These are phyloP conservation scores for Muscicapa comitata DNA, from an alignment of 2,797 vertebrate genomes.

Conservation along the genomic window DNA sequence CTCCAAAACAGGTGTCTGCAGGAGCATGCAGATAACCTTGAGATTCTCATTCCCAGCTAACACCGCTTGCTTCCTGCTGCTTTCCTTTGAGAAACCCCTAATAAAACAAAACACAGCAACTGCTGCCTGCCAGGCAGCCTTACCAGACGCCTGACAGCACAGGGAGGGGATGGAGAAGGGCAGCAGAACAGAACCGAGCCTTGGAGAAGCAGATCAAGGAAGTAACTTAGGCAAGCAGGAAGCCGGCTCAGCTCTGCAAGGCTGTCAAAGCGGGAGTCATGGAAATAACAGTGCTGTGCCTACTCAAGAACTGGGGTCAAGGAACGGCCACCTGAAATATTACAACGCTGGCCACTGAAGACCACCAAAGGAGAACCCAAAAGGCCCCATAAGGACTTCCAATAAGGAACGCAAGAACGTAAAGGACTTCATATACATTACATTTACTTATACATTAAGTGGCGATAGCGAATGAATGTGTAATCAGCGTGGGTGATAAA, in stretches of 20 bases:
- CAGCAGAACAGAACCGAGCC: neutral
- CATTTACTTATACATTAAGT: neutral
- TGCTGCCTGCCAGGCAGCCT: neutral
- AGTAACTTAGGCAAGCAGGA: neutral
- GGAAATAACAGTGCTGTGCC: rapidly evolving
- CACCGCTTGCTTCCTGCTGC: neutral
- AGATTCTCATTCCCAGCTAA: neutral
- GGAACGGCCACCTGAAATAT: neutral
- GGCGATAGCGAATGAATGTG: neutral
- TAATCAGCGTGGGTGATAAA: neutral
- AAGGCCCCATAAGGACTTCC: neutral
- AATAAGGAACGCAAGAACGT: neutral
- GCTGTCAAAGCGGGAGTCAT: neutral
- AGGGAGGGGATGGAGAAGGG: neutral
- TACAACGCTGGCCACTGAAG: neutral
- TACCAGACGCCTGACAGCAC: neutral
- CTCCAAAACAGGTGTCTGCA: neutral
- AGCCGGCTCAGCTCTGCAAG: neutral
- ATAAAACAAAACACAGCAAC: too few relatives aligned
- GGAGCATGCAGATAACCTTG: rapidly evolving
- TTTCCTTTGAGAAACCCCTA: neutral
- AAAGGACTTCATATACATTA: too few relatives aligned
- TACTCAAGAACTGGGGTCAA: neutral
- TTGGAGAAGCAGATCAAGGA: neutral
- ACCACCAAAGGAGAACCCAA: neutral